Evolutionary conservation across 37 sponge, comb jelly and placozoan species (phyloP), one percentile per base, ranked within the genome.

Genomic region (Halichondria panicea): DNA sequence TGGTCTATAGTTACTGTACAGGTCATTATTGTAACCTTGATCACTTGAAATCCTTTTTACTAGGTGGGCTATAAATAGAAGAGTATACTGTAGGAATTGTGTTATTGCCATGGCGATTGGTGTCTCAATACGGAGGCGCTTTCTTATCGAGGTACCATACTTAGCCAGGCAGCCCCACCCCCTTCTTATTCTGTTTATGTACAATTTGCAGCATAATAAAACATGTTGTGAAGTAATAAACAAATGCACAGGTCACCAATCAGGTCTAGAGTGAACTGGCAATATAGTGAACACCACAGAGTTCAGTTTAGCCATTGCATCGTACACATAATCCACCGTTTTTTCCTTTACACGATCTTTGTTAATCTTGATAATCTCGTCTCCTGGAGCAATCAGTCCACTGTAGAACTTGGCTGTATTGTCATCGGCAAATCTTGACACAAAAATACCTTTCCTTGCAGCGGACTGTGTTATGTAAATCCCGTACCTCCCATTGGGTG

Each of bases 401-500:
- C 44, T 58, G 42, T 82, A 82, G 35, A 82, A 82, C 44, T 66
- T 82, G 9, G 30, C 67, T 7, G 74, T 68, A 65, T 30, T 74
- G 3, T 50, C 32, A 33, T 72, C 55, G 13, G 73, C 73, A 73
- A 82, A 82, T 24, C 83, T 44, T 36, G 83, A 82, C 2, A 82
- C 46, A 52, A 74, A 82, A 18, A 82, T 38, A 3, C 73, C 70
- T 40, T 54, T 64, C 24, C 28, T 50, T 27, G 34, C 35, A 4
- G 34, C 35, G 1, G 5, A 37, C 59, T 82, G 68, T 4, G 74
- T 39, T 32, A 82, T 73, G 64, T 73, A 82, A 13, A 82, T 72
- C 13, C 83, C 83, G 38, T 65, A 82, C 39, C 34, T 39, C 40
- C 83, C 83, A 63, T 43, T 64, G 33, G 83, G 75, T 24, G 83